Conservation (phyloP, 2,888 invertebrate genomes). For the Lordiphosa andalusiaca region DNA sequence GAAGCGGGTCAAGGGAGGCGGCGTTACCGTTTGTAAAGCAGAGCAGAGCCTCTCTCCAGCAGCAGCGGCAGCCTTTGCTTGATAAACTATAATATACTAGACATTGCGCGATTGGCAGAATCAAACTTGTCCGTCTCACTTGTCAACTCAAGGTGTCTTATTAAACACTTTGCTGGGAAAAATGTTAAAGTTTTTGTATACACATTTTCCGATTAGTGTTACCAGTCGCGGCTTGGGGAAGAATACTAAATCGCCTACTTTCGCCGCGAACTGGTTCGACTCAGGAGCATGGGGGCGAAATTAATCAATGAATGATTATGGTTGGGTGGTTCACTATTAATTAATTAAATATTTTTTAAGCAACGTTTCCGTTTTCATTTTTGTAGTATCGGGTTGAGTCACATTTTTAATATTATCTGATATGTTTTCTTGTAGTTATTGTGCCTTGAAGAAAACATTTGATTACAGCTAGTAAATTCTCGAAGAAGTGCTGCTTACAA, state of each 20-base stretch:
- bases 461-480: too few relatives aligned
- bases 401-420: too few relatives aligned
- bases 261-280: slow-evolving; percentile 1
- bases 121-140: slow-evolving; percentile 32
- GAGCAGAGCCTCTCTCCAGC: slow-evolving; percentile 13
- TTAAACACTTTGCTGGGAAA: slow-evolving; percentile 52
- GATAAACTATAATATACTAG: slow-evolving; percentile 53
- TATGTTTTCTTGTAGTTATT: too few relatives aligned
- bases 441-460: too few relatives aligned
- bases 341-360: too few relatives aligned
- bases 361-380: too few relatives aligned
- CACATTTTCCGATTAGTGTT: slow-evolving; percentile 40
- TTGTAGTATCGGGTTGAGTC: too few relatives aligned
- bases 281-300: too few relatives aligned
- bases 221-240: neutral
- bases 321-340: too few relatives aligned
- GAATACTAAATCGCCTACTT: neutral
- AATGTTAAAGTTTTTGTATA: slow-evolving; percentile 69
- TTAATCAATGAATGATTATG: too few relatives aligned
- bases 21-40: slow-evolving; percentile 58
- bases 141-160: slow-evolving; percentile 35
- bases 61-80: slow-evolving; percentile 53
- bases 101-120: slow-evolving; percentile 36
- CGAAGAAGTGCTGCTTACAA: too few relatives aligned
- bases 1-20: slow-evolving; percentile 13